phyloP scores from a whole-genome alignment of 2,888 invertebrate genomes.

The Macrosiphum euphorbiae region DNA sequence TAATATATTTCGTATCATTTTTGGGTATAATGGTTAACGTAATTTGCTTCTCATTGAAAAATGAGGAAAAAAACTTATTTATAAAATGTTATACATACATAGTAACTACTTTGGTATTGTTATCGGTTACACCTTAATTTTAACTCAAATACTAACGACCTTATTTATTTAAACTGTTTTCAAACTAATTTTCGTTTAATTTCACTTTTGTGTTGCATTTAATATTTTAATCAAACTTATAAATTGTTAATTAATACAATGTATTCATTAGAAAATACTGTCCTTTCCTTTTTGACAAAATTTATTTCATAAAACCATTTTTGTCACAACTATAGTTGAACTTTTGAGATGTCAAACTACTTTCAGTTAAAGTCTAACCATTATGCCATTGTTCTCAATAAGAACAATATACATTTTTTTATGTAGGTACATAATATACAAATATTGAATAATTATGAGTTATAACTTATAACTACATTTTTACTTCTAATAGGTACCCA shows the following conservation, averaged over 20 bases:
- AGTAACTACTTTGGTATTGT: background rate
- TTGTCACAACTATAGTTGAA: background rate
- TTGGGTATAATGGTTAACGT: background rate
- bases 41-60: background rate
- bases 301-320: background rate
- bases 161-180: background rate
- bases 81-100: background rate
- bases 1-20: background rate
- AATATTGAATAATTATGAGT: background rate
- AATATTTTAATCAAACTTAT: background rate
- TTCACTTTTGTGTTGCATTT: background rate
- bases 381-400: background rate
- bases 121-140: background rate
- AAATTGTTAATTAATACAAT: background rate
- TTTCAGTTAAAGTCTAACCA: background rate
- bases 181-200: slow-evolving; percentile 1
- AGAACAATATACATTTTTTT: background rate
- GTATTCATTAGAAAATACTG: background rate
- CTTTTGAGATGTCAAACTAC: background rate
- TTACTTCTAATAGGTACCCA: background rate
- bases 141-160: background rate
- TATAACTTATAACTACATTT: background rate
- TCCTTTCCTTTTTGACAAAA: background rate
- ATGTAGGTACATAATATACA: background rate
- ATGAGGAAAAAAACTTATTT: background rate